phyloP scores from a whole-genome alignment of 2,888 invertebrate species.

The Sarcophaga caerulescens region DNA sequence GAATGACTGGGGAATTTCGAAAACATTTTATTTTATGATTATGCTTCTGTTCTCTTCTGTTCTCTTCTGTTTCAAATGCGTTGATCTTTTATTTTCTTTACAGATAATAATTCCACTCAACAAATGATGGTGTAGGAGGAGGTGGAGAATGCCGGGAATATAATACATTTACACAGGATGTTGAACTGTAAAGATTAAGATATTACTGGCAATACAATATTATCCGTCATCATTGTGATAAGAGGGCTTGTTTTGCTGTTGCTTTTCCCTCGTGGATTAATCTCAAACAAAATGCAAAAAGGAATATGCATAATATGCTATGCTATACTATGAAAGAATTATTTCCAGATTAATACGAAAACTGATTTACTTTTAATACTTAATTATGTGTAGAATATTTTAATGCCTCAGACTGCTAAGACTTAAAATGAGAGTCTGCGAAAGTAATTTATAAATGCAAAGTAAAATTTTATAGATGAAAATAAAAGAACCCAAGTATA shows the following conservation, averaged over 20 bases:
- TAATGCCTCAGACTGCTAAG: too few relatives aligned
- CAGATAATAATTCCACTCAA: conserved; percentile 20
- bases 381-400: too few relatives aligned
- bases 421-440: too few relatives aligned
- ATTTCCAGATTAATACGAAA: too few relatives aligned
- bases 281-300: too few relatives aligned
- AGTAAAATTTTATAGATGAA: too few relatives aligned
- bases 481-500: too few relatives aligned
- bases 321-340: too few relatives aligned
- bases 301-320: too few relatives aligned
- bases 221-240: not conserved
- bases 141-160: not conserved
- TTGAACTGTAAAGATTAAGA: not conserved
- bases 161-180: not conserved
- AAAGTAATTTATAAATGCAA: too few relatives aligned
- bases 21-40: conserved; percentile 58
- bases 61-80: not conserved
- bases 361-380: too few relatives aligned
- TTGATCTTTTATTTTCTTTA: conserved; percentile 43
- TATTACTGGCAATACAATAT: not conserved
- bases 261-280: too few relatives aligned
- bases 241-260: not conserved
- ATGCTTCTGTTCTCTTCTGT: conserved; percentile 11
- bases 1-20: conserved; percentile 47
- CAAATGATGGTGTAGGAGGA: not conserved